Base-by-base conservation (phyloP, 2,113 vertebrate species). In the Sinosuthora webbiana region DNA sequence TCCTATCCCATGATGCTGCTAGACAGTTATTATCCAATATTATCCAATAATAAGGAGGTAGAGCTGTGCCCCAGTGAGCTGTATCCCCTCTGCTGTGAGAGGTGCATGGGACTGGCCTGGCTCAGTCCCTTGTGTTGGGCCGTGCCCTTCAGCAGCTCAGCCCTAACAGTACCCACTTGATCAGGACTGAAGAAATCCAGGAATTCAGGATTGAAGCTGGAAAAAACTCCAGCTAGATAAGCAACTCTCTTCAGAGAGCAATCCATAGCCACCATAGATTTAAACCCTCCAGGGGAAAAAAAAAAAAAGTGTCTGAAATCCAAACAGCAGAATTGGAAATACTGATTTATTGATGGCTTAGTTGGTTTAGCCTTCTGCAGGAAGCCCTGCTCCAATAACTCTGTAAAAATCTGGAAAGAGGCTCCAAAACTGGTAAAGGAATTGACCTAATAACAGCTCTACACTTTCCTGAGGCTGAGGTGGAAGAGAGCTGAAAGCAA, bases 11-110 rank as follows among this genome's bases (percentile, higher is more conserved):
- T 90, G 95, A 95, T 7, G 28, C 82, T 87, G 80, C 57, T 73
- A 62, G 79, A 76, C 56, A 76, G 57, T 86, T 85, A 68, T 81
- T 80, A 94, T 96, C 90, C 86, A 67, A 55, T 65, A 89, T 67
- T 65, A 93, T 84, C 89, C 83, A 91, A 33, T 67, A 94, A 87
- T 65, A 80, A 65, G 93, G 52, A 96, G 53, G 62, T 39, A 83
- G 33, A 59, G 49, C 78, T 77, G 39, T 60, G 35, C n/a, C 83
- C 30, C 49, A 73, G 83, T 0, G 6, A 85, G 79, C 82, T 79
- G 65, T 28, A 49, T 62, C 42, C 59, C 44, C 57, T 79, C 57
- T 79, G 87, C 74, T 94, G 39, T 41, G 31, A 87, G n/a, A 82
- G 21, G 20, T 11, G 28, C 11, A 64, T 47, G 39, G 25, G 24